Base-by-base conservation (phyloP, 2,888 invertebrate species). In the Carterocephalus palaemon region DNA sequence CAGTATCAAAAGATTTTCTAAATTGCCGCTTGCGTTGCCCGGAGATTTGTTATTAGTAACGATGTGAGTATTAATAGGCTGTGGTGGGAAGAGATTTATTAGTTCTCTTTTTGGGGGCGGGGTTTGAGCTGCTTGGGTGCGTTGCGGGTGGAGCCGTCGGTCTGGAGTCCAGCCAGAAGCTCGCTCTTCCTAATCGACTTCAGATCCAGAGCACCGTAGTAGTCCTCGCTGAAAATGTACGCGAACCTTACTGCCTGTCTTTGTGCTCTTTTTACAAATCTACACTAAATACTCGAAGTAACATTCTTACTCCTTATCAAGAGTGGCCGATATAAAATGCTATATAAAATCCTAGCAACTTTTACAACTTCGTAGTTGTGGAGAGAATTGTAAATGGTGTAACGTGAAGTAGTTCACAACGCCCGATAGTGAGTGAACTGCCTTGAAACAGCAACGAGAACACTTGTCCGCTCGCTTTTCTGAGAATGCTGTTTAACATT, bases 141-240 rank as follows among this genome's bases (percentile, higher is more conserved):
- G 56, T 58, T 48, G 66, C 75, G 75, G 62, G 76, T 59, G 62
- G 88, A 87, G 63, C 90, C 89, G 63, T 89, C 88, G 73, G 88
- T 88, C 67, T 90, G 89, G 67, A 94, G 89, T 65, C 95, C 95
- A 67, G 94, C 90, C 75, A 95, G 90, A 65, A 95, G 91, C 87
- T 96, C 96, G 88, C 95, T 95, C 91, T 96, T 96, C 88, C 95
- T 92, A 91, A 96, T 95, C 88, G 92, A 91, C 92, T 96, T 96
- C 90, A 96, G 89, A 88, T 96, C 96, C 92, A 96, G 88, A 86
- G 96, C 96, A 62, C 96, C 96, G 76, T 96, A 96, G 92, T 96
- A 96, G 92, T 96, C 96, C 91, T 96, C 96, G 90, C 96, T 96
- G 94, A 90, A 91, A 84, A 82, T 74, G 78, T 72, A 84, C 73